These are phyloP conservation scores for Ericerus pela DNA, from an alignment of 1,140 invertebrate species.

Conservation along the genomic window DNA sequence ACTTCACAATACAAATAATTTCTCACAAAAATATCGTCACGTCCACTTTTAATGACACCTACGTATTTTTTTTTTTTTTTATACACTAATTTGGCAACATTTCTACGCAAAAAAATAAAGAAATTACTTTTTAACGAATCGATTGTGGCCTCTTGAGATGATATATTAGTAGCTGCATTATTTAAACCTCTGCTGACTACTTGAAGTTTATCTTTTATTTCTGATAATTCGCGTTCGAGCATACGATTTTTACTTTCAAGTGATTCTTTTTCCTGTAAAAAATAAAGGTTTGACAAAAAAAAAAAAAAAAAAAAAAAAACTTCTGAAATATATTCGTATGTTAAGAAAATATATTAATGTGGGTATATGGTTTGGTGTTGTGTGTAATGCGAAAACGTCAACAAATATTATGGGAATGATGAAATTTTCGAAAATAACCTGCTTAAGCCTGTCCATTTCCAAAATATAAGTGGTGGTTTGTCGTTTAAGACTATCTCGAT, in stretches of 20 bases:
- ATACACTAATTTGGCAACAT: too few relatives aligned
- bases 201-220: slow-evolving; percentile 46
- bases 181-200: slow-evolving; percentile 44
- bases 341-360: too few relatives aligned
- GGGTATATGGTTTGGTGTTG: too few relatives aligned
- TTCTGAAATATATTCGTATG: too few relatives aligned
- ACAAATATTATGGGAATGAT: too few relatives aligned
- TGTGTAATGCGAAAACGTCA: too few relatives aligned
- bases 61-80: too few relatives aligned
- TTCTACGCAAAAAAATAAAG: too few relatives aligned
- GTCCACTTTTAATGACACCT: too few relatives aligned
- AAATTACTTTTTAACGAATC: slow-evolving; percentile 46
- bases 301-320: too few relatives aligned
- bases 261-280: slow-evolving; percentile 47
- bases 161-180: slow-evolving; percentile 47
- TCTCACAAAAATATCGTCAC: too few relatives aligned
- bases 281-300: slow-evolving; percentile 7
- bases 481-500: slow-evolving; percentile 52
- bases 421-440: slow-evolving; percentile 33
- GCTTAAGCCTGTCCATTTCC: slow-evolving; percentile 47
- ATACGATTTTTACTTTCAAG: slow-evolving; percentile 46
- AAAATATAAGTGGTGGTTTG: slow-evolving; percentile 45
- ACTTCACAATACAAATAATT: too few relatives aligned
- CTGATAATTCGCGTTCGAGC: slow-evolving; percentile 45
- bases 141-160: slow-evolving; percentile 47